phyloP scores from a whole-genome alignment of 2,113 vertebrate genomes.

The Trogon melanurus region DNA sequence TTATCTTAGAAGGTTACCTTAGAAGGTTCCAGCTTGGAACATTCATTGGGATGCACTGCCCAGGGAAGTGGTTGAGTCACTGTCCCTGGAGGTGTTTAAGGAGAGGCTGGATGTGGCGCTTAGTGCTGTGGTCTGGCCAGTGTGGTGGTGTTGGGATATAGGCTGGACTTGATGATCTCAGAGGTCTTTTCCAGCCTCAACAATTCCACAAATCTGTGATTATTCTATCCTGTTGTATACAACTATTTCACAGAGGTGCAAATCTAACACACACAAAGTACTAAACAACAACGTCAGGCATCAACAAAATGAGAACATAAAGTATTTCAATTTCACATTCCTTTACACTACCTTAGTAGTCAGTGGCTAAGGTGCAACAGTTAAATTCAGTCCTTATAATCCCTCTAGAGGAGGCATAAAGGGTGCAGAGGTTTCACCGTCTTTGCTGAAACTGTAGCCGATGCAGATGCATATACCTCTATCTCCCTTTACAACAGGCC shows the following conservation, averaged over 20 bases:
- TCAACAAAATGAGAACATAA: background rate
- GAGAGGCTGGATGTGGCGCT: no score
- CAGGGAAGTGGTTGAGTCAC: no score
- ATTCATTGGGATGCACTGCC: no score
- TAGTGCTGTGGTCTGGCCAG: no score
- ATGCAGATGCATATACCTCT: background rate
- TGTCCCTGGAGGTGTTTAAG: no score
- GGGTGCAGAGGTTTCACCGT: fast-evolving
- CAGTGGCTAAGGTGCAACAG: background rate
- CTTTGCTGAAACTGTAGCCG: background rate
- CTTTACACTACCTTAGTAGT: background rate
- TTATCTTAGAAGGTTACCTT: background rate
- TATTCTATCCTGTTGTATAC: background rate
- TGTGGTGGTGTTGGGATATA: no score
- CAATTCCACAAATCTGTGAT: no score
- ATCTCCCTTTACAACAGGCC: background rate
- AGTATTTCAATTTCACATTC: background rate
- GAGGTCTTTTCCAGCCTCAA: no score
- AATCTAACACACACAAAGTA: background rate
- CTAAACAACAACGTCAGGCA: background rate
- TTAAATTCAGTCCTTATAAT: background rate
- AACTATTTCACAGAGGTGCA: background rate
- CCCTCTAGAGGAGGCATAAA: background rate
- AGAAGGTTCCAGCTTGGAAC: no score
- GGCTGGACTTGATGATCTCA: no score